phyloP scores from a whole-genome alignment of 2,113 vertebrate species.

The Phocoena sinus region DNA sequence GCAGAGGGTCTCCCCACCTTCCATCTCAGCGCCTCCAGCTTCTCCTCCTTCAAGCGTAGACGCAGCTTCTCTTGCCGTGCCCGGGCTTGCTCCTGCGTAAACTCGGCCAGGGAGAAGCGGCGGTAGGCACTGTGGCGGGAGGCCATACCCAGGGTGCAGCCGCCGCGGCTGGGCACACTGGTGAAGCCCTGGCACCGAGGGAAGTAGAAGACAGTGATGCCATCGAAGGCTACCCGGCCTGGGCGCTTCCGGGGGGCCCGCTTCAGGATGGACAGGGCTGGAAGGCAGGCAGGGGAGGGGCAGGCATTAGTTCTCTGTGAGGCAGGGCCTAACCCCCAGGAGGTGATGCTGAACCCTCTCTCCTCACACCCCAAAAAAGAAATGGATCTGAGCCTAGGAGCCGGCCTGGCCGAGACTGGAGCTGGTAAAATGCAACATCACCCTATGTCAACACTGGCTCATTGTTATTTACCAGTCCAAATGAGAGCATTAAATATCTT shows the following conservation, averaged over 20 bases:
- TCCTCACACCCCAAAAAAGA: background rate
- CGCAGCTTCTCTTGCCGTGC: slow-evolving; percentile 87
- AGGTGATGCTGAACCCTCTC: fast-evolving
- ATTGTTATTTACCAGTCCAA: background rate
- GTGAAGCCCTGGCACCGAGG: slow-evolving; percentile 97
- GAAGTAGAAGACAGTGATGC: slow-evolving; percentile 96
- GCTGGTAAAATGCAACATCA: background rate
- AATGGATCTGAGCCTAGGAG: background rate
- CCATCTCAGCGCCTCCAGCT: slow-evolving; percentile 86
- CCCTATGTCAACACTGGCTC: background rate
- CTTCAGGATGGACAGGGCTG: slow-evolving; percentile 94
- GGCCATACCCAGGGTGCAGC: slow-evolving; percentile 96
- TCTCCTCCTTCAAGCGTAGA: slow-evolving; percentile 91
- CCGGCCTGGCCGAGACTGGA: background rate
- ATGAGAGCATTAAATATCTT: background rate
- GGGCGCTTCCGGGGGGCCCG: slow-evolving; percentile 85
- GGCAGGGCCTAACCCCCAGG: fast-evolving
- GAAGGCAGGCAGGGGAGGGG: background rate
- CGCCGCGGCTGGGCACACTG: slow-evolving; percentile 94
- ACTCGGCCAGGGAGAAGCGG: slow-evolving; percentile 91
- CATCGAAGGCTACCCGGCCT: slow-evolving; percentile 90
- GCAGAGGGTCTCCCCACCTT: slow-evolving; percentile 80
- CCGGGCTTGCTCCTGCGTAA: slow-evolving; percentile 86
- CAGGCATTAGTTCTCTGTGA: background rate
- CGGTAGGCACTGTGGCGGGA: slow-evolving; percentile 85